These are phyloP conservation scores for Hanleya hanleyi DNA, from an alignment of 2,888 invertebrate genomes.

Conservation along the genomic window DNA sequence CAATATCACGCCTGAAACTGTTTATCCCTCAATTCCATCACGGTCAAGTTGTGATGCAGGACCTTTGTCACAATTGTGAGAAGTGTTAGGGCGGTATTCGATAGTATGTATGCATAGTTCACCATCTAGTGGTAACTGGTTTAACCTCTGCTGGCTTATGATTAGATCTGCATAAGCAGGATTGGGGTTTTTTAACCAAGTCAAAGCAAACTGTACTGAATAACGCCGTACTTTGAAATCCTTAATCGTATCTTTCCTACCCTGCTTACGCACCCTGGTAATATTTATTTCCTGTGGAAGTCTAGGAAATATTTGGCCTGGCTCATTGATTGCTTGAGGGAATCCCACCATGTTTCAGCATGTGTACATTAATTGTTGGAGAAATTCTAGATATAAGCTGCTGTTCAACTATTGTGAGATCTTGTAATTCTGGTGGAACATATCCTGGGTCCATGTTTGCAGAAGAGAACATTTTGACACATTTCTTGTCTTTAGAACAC, in stretches of 20 bases:
- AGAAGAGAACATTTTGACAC: too few species aligned
- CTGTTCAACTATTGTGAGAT: too few species aligned
- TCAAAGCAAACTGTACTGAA: too few species aligned
- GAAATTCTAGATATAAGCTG: too few species aligned
- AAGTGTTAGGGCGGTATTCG: conserved; percentile 1
- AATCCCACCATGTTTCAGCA: conserved; percentile 25
- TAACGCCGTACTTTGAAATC: conserved; percentile 28
- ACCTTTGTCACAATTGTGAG: conserved; percentile 5
- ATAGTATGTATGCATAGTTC: conserved; percentile 12
- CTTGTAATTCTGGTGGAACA: too few species aligned
- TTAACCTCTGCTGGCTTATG: conserved; percentile 17
- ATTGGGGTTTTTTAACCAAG: conserved; percentile 23
- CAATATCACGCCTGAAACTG: conserved; percentile 9
- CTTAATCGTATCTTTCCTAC: conserved; percentile 25
- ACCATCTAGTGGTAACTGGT: too few species aligned
- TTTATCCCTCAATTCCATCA: neutral
- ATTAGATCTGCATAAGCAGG: conserved; percentile 22
- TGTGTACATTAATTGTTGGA: conserved; percentile 18
- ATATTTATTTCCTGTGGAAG: too few species aligned
- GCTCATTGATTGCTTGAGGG: conserved; percentile 18
- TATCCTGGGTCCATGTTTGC: too few species aligned
- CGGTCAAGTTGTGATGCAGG: conserved; percentile 9
- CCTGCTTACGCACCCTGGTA: conserved; percentile 14
- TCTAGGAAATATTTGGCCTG: too few species aligned
- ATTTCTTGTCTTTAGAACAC: too few species aligned